Percentiles rank a stretch among this genome's conserved stretches.
These are phyloP conservation scores for Taurulus bubalis DNA, from an alignment of 2,113 vertebrate genomes.

Conservation along the genomic window DNA sequence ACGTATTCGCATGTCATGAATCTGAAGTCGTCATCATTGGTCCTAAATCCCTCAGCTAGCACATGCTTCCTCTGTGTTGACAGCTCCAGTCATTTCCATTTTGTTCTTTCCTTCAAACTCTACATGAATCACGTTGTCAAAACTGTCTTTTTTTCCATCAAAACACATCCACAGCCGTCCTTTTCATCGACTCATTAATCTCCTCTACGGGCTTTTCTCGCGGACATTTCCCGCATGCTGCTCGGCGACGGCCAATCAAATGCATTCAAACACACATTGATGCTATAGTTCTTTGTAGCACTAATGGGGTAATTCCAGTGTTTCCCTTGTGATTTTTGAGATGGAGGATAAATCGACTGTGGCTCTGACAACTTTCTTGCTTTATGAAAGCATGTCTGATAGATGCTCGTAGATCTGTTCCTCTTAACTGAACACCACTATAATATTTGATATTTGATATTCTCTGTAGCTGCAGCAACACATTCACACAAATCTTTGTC, in stretches of 20 bases:
- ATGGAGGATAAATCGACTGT: background rate
- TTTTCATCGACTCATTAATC: constrained; percentile 13
- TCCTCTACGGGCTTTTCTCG: background rate
- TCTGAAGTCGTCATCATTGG: constrained; percentile 6
- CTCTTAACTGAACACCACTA: background rate
- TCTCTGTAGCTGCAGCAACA: background rate
- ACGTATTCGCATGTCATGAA: background rate
- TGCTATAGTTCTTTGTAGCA: constrained; percentile 3
- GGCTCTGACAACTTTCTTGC: background rate
- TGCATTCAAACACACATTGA: background rate
- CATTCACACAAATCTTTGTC: background rate
- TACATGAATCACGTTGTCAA: constrained; percentile 11
- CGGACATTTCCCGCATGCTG: background rate
- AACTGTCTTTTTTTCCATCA: background rate
- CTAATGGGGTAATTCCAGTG: background rate
- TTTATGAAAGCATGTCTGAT: background rate
- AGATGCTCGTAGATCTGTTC: background rate
- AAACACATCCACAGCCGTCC: background rate
- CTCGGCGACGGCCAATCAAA: constrained; percentile 1
- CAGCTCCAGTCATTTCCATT: constrained; percentile 1
- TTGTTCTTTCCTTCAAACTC: constrained; percentile 1
- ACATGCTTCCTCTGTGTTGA: constrained; percentile 1
- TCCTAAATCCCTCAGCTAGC: background rate
- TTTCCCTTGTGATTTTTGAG: constrained; percentile 7
- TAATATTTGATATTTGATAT: background rate